These are phyloP conservation scores for Melanogrammus aeglefinus DNA, from an alignment of 2,797 vertebrate genomes.

Conservation along the genomic window DNA sequence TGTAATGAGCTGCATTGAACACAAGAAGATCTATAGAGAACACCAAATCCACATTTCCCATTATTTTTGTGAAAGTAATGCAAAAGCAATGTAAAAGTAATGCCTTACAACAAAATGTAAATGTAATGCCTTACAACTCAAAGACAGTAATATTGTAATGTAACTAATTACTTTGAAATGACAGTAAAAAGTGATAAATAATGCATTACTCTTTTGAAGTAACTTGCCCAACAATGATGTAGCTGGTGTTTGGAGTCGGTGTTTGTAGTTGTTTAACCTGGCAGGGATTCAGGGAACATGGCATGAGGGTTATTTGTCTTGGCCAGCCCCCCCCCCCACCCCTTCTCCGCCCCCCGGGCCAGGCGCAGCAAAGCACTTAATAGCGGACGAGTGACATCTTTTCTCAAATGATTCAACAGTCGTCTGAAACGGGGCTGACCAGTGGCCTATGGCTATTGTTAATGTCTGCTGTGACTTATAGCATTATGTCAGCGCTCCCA, in stretches of 20 bases:
- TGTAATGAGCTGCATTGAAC: too few relatives aligned
- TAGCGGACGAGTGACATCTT: constrained; percentile 76
- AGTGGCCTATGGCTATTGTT: constrained; percentile 70
- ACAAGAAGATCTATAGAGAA: too few relatives aligned
- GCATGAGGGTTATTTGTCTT: constrained; percentile 75
- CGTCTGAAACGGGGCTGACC: constrained; percentile 72
- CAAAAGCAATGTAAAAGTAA: too few relatives aligned
- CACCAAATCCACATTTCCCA: too few relatives aligned
- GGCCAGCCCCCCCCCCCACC: constrained; percentile 53
- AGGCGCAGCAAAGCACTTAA: constrained; percentile 73
- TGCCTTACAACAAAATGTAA: too few relatives aligned
- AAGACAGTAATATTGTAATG: too few relatives aligned
- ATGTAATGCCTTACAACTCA: too few relatives aligned
- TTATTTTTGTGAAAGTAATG: too few relatives aligned
- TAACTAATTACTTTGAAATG: too few relatives aligned
- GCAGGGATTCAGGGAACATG: constrained; percentile 64
- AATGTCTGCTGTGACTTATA: constrained; percentile 75
- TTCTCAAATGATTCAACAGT: constrained; percentile 74
- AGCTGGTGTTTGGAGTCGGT: neutral
- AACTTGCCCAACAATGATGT: neutral
- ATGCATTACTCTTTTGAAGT: too few relatives aligned
- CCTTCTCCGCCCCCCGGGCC: constrained; percentile 34
- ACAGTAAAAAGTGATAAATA: too few relatives aligned
- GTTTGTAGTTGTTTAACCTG: constrained; percentile 54
- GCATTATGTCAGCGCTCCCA: constrained; percentile 66